Conservation (phyloP, 2,113 vertebrate species). For the Larimichthys crocea region DNA sequence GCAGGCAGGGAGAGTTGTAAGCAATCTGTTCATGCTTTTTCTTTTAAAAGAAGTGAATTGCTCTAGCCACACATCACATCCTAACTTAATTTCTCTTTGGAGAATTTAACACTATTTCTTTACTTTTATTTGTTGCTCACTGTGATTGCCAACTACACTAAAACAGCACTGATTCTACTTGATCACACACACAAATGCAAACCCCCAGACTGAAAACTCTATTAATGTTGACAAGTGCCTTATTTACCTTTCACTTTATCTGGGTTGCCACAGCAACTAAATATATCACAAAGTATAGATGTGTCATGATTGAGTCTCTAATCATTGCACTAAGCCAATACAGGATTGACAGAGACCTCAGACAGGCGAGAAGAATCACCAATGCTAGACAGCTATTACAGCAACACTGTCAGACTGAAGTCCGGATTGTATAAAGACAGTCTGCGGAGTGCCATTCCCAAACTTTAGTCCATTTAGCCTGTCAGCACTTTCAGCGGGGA, state of each 20-base stretch:
- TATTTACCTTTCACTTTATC: constrained; percentile 30
- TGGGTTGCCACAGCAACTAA: constrained; percentile 46
- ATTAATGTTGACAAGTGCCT: constrained; percentile 2
- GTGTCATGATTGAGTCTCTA: constrained; percentile 53
- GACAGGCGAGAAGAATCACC: constrained; percentile 34
- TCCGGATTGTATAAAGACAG: constrained; percentile 48
- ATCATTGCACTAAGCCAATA: constrained; percentile 50
- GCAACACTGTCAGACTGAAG: constrained; percentile 57
- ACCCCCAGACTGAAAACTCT: neutral
- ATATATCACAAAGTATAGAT: constrained; percentile 45
- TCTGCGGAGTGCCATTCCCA: constrained; percentile 37
- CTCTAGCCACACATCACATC: neutral
- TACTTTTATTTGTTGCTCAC: neutral
- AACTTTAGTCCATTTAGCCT: constrained; percentile 72
- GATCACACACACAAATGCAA: neutral
- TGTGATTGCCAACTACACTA: neutral
- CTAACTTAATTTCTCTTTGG: neutral
- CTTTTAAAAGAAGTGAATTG: constrained; percentile 6
- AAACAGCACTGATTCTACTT: neutral
- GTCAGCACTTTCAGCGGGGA: constrained; percentile 77
- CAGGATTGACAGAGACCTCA: constrained; percentile 43
- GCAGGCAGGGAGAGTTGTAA: neutral
- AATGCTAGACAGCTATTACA: constrained; percentile 32
- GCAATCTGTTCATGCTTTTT: constrained; percentile 1
- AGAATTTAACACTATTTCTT: neutral